These are phyloP conservation scores for Epizoanthus scotinus DNA, from an alignment of 92 coral and sea anemone species.

Conservation along the genomic window DNA sequence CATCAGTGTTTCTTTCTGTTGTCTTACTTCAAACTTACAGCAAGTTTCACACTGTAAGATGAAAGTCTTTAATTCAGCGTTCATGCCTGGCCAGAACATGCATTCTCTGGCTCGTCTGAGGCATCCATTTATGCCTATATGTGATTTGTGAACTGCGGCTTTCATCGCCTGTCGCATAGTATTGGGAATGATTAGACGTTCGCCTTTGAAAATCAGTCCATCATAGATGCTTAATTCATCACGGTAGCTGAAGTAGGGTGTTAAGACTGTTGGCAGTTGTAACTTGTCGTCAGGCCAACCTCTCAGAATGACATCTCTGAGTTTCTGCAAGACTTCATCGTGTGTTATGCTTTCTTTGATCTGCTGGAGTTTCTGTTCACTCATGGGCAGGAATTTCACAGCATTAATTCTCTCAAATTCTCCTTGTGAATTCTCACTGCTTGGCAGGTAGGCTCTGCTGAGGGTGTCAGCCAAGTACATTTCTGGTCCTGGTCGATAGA, in stretches of 20 bases:
- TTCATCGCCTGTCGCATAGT: neutral
- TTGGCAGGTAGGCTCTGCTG: neutral
- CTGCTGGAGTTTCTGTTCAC: slow-evolving; percentile 1
- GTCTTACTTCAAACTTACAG: neutral
- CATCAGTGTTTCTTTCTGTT: no score
- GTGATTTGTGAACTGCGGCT: slow-evolving; percentile 9
- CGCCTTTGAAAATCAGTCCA: slow-evolving; percentile 16
- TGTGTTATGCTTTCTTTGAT: slow-evolving; percentile 10
- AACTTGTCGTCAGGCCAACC: slow-evolving; percentile 8
- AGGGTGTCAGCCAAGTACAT: slow-evolving; percentile 18
- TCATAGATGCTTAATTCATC: slow-evolving; percentile 3
- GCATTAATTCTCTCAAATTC: slow-evolving; percentile 18
- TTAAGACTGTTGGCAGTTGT: neutral
- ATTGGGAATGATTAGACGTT: slow-evolving; percentile 17
- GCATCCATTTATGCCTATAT: slow-evolving; percentile 21
- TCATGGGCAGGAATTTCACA: slow-evolving; percentile 2
- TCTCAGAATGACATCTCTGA: neutral
- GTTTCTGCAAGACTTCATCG: neutral
- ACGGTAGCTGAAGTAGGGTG: slow-evolving; percentile 8
- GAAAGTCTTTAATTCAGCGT: neutral
- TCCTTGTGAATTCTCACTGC: neutral
- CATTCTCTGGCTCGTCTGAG: slow-evolving; percentile 12
- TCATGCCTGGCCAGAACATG: slow-evolving; percentile 35
- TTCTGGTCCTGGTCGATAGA: slow-evolving; percentile 18
- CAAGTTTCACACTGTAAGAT: neutral